Percentiles rank a stretch among this genome's conserved stretches.
Conservation (phyloP, 2,888 invertebrate species). For the Copidosoma aretas region DNA sequence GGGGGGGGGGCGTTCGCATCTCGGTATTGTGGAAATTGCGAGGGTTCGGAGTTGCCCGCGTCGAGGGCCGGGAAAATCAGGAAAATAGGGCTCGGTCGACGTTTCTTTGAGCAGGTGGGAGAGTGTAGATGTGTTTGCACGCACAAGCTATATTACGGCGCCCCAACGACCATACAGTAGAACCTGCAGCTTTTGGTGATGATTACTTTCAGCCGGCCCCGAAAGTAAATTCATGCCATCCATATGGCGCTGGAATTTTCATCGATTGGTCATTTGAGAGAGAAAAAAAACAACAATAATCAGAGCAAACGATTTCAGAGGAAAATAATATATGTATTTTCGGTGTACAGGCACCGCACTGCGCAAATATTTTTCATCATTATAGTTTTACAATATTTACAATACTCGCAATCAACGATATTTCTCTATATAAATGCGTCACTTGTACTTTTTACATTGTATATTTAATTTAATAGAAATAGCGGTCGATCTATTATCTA, state of each 20-base stretch:
- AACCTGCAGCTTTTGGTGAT: too few relatives aligned
- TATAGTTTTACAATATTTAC: constrained; percentile 59
- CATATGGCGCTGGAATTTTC: too few relatives aligned
- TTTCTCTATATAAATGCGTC: constrained; percentile 38
- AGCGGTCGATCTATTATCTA: constrained; percentile 42
- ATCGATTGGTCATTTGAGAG: background rate
- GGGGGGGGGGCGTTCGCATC: too few relatives aligned
- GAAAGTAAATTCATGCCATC: too few relatives aligned
- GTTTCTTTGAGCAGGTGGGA: background rate
- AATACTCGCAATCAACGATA: constrained; percentile 44
- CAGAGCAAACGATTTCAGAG: constrained; percentile 47
- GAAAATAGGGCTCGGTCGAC: background rate
- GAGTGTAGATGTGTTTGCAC: too few relatives aligned
- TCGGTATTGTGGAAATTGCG: too few relatives aligned
- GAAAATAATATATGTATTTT: constrained; percentile 59
- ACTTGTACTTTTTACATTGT: constrained; percentile 51
- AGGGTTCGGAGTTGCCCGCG: too few relatives aligned
- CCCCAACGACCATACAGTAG: too few relatives aligned
- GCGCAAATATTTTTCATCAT: constrained; percentile 46
- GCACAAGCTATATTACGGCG: background rate
- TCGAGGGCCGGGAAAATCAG: background rate
- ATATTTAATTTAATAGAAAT: constrained; percentile 48
- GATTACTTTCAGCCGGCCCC: too few relatives aligned
- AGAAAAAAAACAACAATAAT: constrained; percentile 29
- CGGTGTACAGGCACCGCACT: constrained; percentile 49